phyloP scores from a whole-genome alignment of 1,140 invertebrate genomes.

The Saccostrea glomerata region DNA sequence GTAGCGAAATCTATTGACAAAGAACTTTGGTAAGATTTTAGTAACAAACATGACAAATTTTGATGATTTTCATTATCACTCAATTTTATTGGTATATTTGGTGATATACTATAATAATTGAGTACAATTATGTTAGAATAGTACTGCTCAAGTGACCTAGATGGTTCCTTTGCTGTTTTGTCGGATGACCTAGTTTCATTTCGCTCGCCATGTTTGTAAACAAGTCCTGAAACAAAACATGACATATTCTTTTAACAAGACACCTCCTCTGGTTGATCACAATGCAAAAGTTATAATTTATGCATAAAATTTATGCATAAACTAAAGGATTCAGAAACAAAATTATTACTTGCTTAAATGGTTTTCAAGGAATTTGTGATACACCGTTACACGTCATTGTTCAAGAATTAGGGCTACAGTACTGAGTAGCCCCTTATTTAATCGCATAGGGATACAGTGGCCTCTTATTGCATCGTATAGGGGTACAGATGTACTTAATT shows the following conservation, averaged over 20 bases:
- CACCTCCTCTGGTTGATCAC: no score
- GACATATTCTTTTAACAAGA: no score
- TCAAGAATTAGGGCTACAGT: no score
- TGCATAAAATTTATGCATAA: no score
- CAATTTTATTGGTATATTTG: not conserved
- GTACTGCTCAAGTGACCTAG: not conserved
- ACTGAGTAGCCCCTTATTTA: no score
- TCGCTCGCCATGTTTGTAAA: constrained; percentile 25
- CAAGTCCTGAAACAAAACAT: not conserved
- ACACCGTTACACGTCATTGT: no score
- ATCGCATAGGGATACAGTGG: no score
- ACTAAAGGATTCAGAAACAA: no score
- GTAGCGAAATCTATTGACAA: not conserved
- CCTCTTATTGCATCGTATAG: no score
- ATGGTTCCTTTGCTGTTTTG: not conserved
- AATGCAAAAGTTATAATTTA: no score
- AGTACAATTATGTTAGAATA: not conserved
- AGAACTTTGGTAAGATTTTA: not conserved
- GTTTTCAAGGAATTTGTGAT: no score
- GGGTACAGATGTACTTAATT: no score
- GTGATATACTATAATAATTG: not conserved
- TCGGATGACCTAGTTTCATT: constrained; percentile 9
- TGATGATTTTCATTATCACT: not conserved
- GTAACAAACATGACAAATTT: not conserved
- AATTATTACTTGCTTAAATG: not conserved